Evolutionary conservation across 2,797 vertebrate species (phyloP).

Genomic region (Hydrolagus colliei): DNA sequence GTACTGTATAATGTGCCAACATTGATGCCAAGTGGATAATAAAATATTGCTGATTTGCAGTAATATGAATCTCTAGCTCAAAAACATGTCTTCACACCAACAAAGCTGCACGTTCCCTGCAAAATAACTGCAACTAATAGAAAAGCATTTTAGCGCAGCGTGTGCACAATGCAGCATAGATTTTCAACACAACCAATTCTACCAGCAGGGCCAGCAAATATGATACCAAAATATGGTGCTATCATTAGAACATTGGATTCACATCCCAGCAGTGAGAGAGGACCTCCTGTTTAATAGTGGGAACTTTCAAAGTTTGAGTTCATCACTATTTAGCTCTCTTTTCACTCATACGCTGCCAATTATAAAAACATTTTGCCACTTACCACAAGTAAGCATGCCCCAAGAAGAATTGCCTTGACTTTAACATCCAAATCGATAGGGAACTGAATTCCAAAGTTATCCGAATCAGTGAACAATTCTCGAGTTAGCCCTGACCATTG

Average conservation of each 20-base stretch:
- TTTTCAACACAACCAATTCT: too few relatives aligned
- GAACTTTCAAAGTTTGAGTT: background rate
- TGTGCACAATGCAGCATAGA: background rate
- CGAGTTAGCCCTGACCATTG: conserved; percentile 93
- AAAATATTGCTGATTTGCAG: background rate
- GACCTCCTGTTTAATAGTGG: background rate
- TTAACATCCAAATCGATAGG: conserved; percentile 86
- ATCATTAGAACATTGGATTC: too few relatives aligned
- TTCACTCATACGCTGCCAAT: background rate
- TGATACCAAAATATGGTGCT: too few relatives aligned
- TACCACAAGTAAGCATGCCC: conserved; percentile 92
- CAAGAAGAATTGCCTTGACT: conserved; percentile 90
- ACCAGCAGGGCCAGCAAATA: too few relatives aligned
- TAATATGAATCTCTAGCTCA: background rate
- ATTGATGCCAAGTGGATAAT: background rate
- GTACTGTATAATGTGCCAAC: too few relatives aligned
- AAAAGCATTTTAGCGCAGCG: background rate
- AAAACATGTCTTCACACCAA: background rate
- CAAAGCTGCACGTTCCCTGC: background rate
- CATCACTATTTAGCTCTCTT: background rate
- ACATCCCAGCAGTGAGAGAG: too few relatives aligned
- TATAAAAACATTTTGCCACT: conserved; percentile 48
- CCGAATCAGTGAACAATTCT: conserved; percentile 78
- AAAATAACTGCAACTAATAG: background rate
- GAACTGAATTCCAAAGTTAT: conserved; percentile 93